These are phyloP conservation scores for Acleris cristana DNA, from an alignment of 2,888 invertebrate species.

Conservation along the genomic window DNA sequence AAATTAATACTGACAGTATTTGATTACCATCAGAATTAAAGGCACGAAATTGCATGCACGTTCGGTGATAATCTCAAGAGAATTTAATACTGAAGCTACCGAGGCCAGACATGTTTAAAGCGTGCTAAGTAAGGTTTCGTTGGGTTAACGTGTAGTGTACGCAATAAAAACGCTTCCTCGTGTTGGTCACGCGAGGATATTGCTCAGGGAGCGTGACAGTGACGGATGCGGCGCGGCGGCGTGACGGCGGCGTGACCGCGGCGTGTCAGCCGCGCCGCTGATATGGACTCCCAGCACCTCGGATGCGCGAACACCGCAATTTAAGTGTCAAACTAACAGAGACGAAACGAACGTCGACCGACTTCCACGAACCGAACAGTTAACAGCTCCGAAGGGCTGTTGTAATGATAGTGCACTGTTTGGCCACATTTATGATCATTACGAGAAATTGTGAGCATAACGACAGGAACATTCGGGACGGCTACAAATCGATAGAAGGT, in stretches of 20 bases:
- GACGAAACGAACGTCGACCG: conserved; percentile 51
- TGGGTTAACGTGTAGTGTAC: conserved; percentile 49
- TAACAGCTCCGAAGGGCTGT: conserved; percentile 35
- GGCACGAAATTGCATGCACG: conserved; percentile 58
- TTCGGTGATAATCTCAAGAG: conserved; percentile 70
- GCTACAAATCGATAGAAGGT: conserved; percentile 35
- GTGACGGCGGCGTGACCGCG: conserved; percentile 47
- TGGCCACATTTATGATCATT: conserved; percentile 38
- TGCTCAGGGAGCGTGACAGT: conserved; percentile 62
- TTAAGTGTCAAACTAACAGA: conserved; percentile 55
- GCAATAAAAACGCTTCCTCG: conserved; percentile 68
- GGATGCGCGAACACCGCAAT: conserved; percentile 53
- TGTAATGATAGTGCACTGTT: conserved; percentile 35
- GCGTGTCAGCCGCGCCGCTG: conserved; percentile 42
- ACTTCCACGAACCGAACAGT: conserved; percentile 49
- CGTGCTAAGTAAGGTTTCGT: conserved; percentile 45
- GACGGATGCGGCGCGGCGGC: conserved; percentile 60
- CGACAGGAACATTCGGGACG: conserved; percentile 35
- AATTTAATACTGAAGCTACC: conserved; percentile 61
- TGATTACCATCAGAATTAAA: conserved; percentile 64
- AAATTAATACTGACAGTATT: conserved; percentile 51
- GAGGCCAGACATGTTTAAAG: conserved; percentile 62
- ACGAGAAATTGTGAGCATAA: conserved; percentile 37
- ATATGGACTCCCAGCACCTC: conserved; percentile 38
- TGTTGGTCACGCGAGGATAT: conserved; percentile 68